phyloP scores from a whole-genome alignment of 2,888 invertebrate species.

The Synergus gifuensis region DNA sequence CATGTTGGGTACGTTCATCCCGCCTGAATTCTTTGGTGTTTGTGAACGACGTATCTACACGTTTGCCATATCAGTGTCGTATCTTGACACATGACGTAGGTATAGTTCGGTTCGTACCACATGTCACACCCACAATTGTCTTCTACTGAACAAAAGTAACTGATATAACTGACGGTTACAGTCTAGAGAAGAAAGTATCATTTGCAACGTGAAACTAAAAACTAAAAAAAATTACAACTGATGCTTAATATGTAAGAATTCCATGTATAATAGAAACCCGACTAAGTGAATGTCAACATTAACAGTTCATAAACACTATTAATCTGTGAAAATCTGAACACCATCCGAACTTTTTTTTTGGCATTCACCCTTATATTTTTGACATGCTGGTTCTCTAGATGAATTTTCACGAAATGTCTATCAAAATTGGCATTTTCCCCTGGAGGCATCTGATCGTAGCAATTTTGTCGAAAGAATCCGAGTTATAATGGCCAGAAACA shows the following conservation, averaged over 20 bases:
- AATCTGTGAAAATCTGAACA: background rate
- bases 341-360: background rate
- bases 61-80: conserved; percentile 23
- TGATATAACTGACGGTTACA: conserved; percentile 5
- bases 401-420: background rate
- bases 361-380: background rate
- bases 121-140: conserved; percentile 39
- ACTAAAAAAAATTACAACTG: background rate
- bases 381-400: background rate
- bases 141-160: conserved; percentile 35
- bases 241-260: background rate
- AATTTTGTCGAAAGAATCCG: conserved; percentile 17
- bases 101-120: conserved; percentile 18
- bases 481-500: conserved; percentile 22
- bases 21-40: conserved; percentile 45
- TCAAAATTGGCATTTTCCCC: conserved; percentile 30
- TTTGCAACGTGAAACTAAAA: background rate
- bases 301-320: too few relatives aligned
- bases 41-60: conserved; percentile 22
- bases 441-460: background rate
- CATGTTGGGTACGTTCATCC: conserved; percentile 45
- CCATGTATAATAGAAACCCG: background rate
- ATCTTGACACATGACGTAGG: conserved; percentile 44
- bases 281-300: too few relatives aligned
- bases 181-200: background rate